Base-by-base conservation (phyloP, 2,888 invertebrate species). In the Acanthosoma haemorrhoidale region DNA sequence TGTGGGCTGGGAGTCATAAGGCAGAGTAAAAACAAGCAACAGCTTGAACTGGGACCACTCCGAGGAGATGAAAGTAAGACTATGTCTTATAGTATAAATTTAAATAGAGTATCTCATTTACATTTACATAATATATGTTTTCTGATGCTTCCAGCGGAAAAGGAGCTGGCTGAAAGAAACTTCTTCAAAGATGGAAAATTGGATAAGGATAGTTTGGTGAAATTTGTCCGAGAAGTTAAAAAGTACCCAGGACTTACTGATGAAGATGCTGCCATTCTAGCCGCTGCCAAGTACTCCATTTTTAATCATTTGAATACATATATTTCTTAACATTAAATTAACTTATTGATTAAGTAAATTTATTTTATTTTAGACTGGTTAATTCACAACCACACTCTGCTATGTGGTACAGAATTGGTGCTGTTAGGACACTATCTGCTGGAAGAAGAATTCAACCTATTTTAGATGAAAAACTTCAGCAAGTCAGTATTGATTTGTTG, bases 341-440 rank as follows among this genome's bases (percentile, higher is more conserved):
- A n/a, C n/a, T n/a, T n/a, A n/a, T n/a, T n/a, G n/a, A n/a, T n/a
- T n/a, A n/a, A n/a, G n/a, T n/a, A n/a, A n/a, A n/a, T n/a, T n/a
- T n/a, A n/a, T n/a, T n/a, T n/a, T n/a, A n/a, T 51, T 72, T 72
- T 15, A 80, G 80, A 75, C 71, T 84, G 71, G 80, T 82, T 21
- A 82, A 83, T 74, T 79, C 81, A 32, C 79, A 80, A 73, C 79
- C 81, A 0, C 84, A 84, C 75, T 81, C 82, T 39, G 79, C 83
- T 8, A 80, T 84, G 74, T 86, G 84, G 84, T 86, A 86, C 78
- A 80, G 85, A 11, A 84, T 86, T 73, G 83, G 83, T 68, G 85
- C 84, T 32, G 80, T 82, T 39, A 77, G 84, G 6, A 79, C 78
- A 63, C 73, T 85, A 72, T 80, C 82, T 3, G 85, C 84, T 15